Evolutionary conservation across 2,888 invertebrate genomes (phyloP).

Genomic region (Drosophila fulvimacula): DNA sequence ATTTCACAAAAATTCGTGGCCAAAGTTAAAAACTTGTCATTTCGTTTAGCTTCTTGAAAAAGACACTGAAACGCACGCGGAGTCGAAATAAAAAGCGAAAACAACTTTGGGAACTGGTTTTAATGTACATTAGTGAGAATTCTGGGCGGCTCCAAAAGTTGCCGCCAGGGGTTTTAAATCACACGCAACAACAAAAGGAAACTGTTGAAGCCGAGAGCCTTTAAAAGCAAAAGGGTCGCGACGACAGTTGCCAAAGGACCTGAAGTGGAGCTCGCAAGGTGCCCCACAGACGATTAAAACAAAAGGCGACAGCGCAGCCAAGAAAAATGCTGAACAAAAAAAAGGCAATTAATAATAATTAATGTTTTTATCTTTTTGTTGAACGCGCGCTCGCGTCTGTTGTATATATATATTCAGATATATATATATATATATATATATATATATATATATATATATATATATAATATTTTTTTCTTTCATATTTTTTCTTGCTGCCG

Average conservation of each 20-base stretch:
- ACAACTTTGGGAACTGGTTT: conserved; percentile 49
- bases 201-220: conserved; percentile 40
- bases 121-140: conserved; percentile 55
- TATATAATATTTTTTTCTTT: conserved; percentile 24
- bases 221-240: conserved; percentile 59
- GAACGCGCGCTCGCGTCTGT: conserved; percentile 36
- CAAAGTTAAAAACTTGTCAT: conserved; percentile 73
- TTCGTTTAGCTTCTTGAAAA: conserved; percentile 64
- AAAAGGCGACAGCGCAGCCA: conserved; percentile 40
- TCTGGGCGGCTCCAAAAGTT: conserved; percentile 48
- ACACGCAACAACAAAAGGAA: conserved; percentile 45
- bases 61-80: not conserved
- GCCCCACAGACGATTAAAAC: conserved; percentile 50
- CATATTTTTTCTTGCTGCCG: conserved; percentile 14
- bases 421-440: not conserved
- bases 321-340: conserved; percentile 50
- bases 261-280: conserved; percentile 33
- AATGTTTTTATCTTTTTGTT: conserved; percentile 82
- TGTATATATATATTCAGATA: too few relatives aligned
- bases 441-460: not conserved
- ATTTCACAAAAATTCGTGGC: conserved; percentile 38
- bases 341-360: conserved; percentile 84
- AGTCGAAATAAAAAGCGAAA: conserved; percentile 19
- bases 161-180: conserved; percentile 60
- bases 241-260: conserved; percentile 71